phyloP scores from a whole-genome alignment of 1,140 invertebrate species.

The Protaetia brevitarsis region DNA sequence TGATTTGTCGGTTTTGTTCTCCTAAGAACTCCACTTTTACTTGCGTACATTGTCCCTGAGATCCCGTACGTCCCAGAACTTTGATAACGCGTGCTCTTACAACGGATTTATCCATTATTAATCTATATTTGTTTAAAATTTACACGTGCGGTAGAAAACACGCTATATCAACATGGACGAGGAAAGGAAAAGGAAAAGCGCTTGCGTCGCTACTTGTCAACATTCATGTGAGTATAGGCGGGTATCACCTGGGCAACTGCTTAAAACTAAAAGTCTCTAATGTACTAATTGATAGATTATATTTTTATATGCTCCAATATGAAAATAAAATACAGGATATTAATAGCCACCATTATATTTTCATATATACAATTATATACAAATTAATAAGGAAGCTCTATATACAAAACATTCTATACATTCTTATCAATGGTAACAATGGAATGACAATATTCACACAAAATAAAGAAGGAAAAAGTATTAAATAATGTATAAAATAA shows the following conservation, averaged over 20 bases:
- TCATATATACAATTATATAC: constrained; percentile 8
- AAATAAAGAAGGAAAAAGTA: constrained; percentile 1
- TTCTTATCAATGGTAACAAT: constrained; percentile 17
- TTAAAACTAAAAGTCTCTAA: no score
- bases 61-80: constrained; percentile 95
- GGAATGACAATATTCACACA: constrained; percentile 14
- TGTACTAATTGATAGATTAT: not conserved
- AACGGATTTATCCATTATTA: constrained; percentile 80
- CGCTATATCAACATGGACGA: not conserved
- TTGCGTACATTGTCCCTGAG: constrained; percentile 99
- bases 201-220: constrained; percentile 6
- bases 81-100: constrained; percentile 86
- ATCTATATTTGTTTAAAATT: constrained; percentile 25
- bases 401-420: constrained; percentile 18
- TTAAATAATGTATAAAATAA: constrained; percentile 13
- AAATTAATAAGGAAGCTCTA: constrained; percentile 8
- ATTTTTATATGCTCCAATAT: not conserved
- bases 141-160: constrained; percentile 29
- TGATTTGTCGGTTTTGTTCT: constrained; percentile 96
- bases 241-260: not conserved
- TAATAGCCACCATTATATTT: constrained; percentile 11
- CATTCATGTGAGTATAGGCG: not conserved
- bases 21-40: constrained; percentile 99
- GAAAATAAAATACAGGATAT: constrained; percentile 8
- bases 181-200: not conserved